Evolutionary conservation across 2,888 invertebrate species (phyloP).

Genomic region (Zhengitettix transpicula): DNA sequence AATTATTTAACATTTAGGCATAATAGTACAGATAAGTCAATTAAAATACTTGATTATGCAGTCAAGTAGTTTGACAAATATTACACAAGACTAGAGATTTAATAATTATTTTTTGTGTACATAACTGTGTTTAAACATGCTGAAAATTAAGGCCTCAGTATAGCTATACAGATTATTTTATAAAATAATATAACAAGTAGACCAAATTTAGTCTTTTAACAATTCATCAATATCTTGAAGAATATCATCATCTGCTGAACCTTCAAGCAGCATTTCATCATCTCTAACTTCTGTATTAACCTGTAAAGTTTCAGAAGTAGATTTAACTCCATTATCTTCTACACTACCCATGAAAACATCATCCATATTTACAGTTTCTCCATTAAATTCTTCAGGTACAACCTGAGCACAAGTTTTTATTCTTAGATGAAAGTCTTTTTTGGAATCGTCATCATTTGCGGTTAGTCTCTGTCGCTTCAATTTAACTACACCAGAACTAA

Average conservation of each 20-base stretch:
- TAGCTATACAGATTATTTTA: too few species aligned
- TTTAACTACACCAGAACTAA: background rate
- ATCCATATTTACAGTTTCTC: too few species aligned
- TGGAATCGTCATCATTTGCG: background rate
- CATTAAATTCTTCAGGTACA: background rate
- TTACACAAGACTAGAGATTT: too few species aligned
- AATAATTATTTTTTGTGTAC: too few species aligned
- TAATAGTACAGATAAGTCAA: too few species aligned
- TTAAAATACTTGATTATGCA: too few species aligned
- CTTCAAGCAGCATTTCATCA: background rate
- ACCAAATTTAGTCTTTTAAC: conserved; percentile 20
- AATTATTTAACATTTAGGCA: too few species aligned
- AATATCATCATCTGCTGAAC: conserved; percentile 17
- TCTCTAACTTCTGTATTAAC: conserved; percentile 19
- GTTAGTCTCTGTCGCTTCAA: background rate
- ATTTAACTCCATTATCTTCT: conserved; percentile 1
- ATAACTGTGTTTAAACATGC: too few species aligned
- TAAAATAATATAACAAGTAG: too few species aligned
- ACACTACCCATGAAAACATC: background rate
- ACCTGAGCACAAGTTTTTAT: background rate
- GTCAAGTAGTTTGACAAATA: too few species aligned
- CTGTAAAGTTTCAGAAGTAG: background rate
- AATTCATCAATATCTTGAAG: conserved; percentile 27
- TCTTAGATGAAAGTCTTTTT: background rate
- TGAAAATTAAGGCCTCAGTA: too few species aligned